A percentile compares a stretch with the other conserved stretches of the same genome.
Evolutionary conservation across 2,113 vertebrate species (phyloP).

Genomic region (Lampris incognitus): DNA sequence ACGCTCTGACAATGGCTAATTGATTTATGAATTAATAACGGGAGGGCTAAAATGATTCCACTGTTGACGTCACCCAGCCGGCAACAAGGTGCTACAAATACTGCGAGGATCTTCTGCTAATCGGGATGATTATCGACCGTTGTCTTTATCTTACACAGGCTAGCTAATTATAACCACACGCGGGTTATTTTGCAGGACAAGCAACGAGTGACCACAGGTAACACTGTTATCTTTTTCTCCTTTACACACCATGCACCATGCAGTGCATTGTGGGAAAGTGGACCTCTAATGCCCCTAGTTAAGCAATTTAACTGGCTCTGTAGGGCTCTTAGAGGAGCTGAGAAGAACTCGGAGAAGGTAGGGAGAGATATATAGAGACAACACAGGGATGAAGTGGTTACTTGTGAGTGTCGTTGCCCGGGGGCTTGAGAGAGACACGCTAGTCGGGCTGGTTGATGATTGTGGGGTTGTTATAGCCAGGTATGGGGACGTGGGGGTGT

Average conservation of each 20-base stretch:
- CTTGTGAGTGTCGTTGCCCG: constrained; percentile 35
- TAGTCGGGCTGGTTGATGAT: constrained; percentile 55
- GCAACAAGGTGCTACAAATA: background rate
- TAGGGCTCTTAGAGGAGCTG: constrained; percentile 18
- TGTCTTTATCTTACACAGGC: constrained; percentile 12
- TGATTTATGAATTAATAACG: constrained; percentile 73
- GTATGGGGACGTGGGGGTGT: constrained; percentile 17
- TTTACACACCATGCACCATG: background rate
- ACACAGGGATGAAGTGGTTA: background rate
- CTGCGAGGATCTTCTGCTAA: constrained; percentile 35
- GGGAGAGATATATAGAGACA: constrained; percentile 8
- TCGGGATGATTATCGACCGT: constrained; percentile 12
- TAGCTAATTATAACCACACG: background rate
- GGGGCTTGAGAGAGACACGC: constrained; percentile 35
- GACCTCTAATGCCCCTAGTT: constrained; percentile 29
- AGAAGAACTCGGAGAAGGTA: constrained; percentile 1
- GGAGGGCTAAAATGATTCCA: constrained; percentile 46
- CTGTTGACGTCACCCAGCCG: constrained; percentile 33
- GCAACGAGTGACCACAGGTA: background rate
- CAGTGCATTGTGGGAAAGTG: constrained; percentile 40
- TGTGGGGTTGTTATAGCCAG: constrained; percentile 34
- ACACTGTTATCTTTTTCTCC: background rate
- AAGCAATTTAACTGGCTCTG: constrained; percentile 44
- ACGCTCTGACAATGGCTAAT: constrained; percentile 64
- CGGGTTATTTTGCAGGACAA: background rate